Conservation (phyloP, 2,888 invertebrate species). For the Seira ritae region DNA sequence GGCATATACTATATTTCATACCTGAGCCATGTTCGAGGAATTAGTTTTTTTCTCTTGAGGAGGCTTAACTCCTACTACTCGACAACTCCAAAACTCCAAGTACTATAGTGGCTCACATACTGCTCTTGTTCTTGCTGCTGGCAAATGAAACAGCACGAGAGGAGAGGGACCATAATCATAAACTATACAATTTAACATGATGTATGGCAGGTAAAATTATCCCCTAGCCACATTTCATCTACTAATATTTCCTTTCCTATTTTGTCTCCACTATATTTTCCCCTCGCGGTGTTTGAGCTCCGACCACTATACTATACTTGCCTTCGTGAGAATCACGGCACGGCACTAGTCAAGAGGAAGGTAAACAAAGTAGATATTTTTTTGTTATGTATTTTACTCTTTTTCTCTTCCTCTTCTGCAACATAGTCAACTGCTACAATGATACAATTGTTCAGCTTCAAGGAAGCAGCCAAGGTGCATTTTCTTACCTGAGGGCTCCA, state of each 20-base stretch:
- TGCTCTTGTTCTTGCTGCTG: neutral
- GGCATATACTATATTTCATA: neutral
- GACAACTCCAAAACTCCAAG: too few species aligned
- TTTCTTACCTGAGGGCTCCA: too few species aligned
- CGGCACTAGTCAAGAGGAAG: neutral
- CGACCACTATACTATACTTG: too few species aligned
- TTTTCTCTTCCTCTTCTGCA: conserved; percentile 3
- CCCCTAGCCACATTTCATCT: conserved; percentile 55
- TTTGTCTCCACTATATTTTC: conserved; percentile 1
- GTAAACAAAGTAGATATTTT: neutral
- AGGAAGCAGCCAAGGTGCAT: too few species aligned
- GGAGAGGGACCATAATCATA: conserved; percentile 55
- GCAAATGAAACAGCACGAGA: conserved; percentile 20
- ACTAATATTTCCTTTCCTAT: conserved; percentile 57
- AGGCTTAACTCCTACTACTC: neutral
- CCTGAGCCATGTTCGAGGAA: neutral
- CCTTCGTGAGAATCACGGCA: conserved; percentile 41
- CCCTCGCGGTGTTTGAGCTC: too few species aligned
- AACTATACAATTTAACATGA: conserved; percentile 65
- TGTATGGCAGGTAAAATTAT: conserved; percentile 61
- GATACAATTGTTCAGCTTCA: too few species aligned
- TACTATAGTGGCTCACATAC: neutral
- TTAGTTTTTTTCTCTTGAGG: neutral
- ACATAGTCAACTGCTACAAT: neutral
- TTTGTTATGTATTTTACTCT: neutral